Evolutionary conservation across 2,113 vertebrate species (phyloP).

Genomic region (Sebastes fasciatus): DNA sequence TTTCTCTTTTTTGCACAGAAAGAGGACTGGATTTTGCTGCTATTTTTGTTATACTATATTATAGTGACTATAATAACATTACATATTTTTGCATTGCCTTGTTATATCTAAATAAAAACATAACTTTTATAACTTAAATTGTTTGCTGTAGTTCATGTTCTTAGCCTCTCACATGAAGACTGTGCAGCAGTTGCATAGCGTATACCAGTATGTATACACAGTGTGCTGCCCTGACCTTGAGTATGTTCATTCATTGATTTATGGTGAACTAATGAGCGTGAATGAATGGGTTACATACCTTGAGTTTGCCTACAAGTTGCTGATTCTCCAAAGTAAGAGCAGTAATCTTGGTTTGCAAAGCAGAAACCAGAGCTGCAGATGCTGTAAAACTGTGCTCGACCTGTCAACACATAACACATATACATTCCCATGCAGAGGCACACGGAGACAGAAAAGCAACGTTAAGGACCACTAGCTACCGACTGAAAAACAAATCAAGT

Average conservation of each 20-base stretch:
- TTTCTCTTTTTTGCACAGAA: too few relatives aligned
- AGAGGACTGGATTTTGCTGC: too few relatives aligned
- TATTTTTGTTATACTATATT: not conserved
- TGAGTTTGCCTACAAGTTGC: conserved; percentile 90
- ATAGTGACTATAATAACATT: not conserved
- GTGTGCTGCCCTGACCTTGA: not conserved
- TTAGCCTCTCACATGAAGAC: not conserved
- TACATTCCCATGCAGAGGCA: conserved; percentile 45
- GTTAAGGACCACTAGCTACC: conserved; percentile 71
- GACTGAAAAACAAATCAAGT: conserved; percentile 70
- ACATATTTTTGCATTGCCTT: not conserved
- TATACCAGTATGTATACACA: not conserved
- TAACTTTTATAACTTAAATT: not conserved
- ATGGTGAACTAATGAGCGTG: not conserved
- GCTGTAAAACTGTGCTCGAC: conserved; percentile 72
- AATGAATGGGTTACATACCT: conserved; percentile 82
- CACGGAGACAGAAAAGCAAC: conserved; percentile 55
- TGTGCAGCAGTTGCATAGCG: not conserved
- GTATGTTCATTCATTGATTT: not conserved
- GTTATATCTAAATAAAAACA: not conserved
- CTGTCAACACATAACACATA: conserved; percentile 77
- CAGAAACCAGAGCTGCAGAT: conserved; percentile 87
- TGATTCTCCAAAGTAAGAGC: conserved; percentile 93
- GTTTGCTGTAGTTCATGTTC: not conserved
- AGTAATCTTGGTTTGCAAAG: conserved; percentile 92